These are phyloP conservation scores for Drosophila sp. DNA, from an alignment of 1,140 invertebrate species.

Conservation along the genomic window DNA sequence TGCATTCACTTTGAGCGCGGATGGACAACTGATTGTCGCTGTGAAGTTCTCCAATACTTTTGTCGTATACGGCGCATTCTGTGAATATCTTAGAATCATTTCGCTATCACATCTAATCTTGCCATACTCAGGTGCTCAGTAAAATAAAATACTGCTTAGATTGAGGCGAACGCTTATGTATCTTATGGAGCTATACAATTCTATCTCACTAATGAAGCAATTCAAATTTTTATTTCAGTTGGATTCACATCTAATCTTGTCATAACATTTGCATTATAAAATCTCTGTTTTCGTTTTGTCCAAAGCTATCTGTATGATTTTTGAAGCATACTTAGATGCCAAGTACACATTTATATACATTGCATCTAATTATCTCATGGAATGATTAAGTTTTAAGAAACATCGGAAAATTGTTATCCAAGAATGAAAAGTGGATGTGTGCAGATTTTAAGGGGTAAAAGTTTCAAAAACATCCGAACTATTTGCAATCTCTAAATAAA, in stretches of 20 bases:
- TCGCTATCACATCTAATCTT: conserved; percentile 6
- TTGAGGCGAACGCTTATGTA: neutral
- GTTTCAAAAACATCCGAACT: too few relatives aligned
- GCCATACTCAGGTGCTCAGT: neutral
- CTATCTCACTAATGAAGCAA: neutral
- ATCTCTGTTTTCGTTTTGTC: neutral
- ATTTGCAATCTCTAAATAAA: too few relatives aligned
- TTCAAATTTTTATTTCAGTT: neutral
- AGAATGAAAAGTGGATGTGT: too few relatives aligned
- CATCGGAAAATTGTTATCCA: too few relatives aligned
- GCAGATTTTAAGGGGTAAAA: too few relatives aligned
- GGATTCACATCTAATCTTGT: neutral
- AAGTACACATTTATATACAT: neutral
- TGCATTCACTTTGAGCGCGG: conserved; percentile 30
- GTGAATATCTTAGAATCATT: neutral
- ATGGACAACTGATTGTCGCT: conserved; percentile 45
- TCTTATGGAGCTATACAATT: neutral
- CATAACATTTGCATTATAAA: neutral
- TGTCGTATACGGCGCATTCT: neutral
- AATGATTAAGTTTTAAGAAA: too few relatives aligned
- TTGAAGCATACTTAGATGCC: neutral
- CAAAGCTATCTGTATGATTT: neutral
- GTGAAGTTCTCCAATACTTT: neutral
- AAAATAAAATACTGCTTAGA: neutral
- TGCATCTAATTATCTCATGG: too few relatives aligned